A percentile compares a stretch with the other conserved stretches of the same genome.
These are phyloP conservation scores for Bellardia bayeri DNA, from an alignment of 2,888 invertebrate genomes.

Conservation along the genomic window DNA sequence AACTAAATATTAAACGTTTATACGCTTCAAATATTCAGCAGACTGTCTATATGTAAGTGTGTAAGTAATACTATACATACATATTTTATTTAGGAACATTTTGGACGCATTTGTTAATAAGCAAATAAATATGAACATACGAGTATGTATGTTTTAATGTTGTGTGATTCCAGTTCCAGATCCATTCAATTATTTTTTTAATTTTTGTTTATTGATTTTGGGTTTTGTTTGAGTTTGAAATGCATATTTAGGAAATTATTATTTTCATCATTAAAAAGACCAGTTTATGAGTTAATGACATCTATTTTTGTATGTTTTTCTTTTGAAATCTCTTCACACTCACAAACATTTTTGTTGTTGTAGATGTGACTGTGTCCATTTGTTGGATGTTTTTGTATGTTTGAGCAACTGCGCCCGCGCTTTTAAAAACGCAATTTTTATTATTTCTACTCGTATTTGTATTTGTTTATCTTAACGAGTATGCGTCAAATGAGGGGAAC, in stretches of 20 bases:
- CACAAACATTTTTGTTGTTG: background rate
- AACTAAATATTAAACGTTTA: background rate
- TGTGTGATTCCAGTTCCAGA: conserved; percentile 24
- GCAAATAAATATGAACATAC: no score
- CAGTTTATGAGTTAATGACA: conserved; percentile 55
- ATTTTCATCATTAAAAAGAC: conserved; percentile 52
- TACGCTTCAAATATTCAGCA: background rate
- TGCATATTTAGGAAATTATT: conserved; percentile 41
- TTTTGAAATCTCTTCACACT: conserved; percentile 38
- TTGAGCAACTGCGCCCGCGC: conserved; percentile 70
- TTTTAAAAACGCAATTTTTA: conserved; percentile 51
- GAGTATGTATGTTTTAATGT: background rate
- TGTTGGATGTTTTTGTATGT: conserved; percentile 27
- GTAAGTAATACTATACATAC: background rate
- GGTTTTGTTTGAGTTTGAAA: conserved; percentile 32
- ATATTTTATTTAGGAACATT: conserved; percentile 9
- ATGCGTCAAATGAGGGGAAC: conserved; percentile 39
- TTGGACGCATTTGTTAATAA: conserved; percentile 46
- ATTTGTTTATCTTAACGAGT: conserved; percentile 65
- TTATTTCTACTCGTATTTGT: conserved; percentile 13
- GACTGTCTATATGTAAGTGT: background rate
- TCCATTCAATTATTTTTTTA: conserved; percentile 33
- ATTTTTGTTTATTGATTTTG: conserved; percentile 28
- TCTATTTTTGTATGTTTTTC: conserved; percentile 39
- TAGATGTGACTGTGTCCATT: conserved; percentile 13